phyloP scores from a whole-genome alignment of 2,113 vertebrate species.

The Odobenus rosmarus region DNA sequence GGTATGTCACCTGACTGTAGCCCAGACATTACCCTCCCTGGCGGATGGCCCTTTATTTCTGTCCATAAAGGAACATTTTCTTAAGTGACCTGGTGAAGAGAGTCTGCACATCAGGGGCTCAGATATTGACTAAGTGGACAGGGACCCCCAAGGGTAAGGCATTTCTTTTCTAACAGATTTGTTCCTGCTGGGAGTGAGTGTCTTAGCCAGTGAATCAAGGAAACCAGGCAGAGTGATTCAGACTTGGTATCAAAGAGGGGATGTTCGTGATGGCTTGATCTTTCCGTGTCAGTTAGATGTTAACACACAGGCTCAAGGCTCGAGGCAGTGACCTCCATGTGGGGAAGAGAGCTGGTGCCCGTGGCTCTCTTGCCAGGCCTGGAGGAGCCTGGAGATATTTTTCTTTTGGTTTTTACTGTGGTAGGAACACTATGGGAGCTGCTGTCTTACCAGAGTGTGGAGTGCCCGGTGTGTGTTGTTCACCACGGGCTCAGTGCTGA shows the following conservation, averaged over 20 bases:
- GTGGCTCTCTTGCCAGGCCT: background rate
- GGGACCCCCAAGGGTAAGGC: background rate
- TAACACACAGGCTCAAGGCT: rapidly evolving
- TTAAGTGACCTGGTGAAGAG: background rate
- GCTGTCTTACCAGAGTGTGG: rapidly evolving
- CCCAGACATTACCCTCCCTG: rapidly evolving
- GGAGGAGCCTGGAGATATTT: rapidly evolving
- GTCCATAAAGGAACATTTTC: background rate
- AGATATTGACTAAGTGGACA: rapidly evolving
- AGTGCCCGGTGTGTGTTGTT: rapidly evolving
- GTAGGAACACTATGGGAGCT: background rate
- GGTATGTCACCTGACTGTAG: rapidly evolving
- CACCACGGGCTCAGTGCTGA: background rate
- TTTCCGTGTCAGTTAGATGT: rapidly evolving
- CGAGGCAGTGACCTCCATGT: rapidly evolving
- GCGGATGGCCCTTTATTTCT: rapidly evolving
- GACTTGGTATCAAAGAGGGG: background rate
- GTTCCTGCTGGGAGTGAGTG: background rate
- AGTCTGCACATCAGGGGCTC: background rate
- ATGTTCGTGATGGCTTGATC: rapidly evolving
- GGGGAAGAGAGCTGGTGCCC: rapidly evolving
- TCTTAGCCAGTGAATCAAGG: too few species aligned
- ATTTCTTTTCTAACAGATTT: background rate
- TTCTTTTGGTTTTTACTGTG: too few species aligned
- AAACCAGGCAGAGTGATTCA: background rate